Evolutionary conservation across 2,797 vertebrate genomes (phyloP), one percentile per base, ranked within the genome.

Genomic region (Girardinus metallicus): DNA sequence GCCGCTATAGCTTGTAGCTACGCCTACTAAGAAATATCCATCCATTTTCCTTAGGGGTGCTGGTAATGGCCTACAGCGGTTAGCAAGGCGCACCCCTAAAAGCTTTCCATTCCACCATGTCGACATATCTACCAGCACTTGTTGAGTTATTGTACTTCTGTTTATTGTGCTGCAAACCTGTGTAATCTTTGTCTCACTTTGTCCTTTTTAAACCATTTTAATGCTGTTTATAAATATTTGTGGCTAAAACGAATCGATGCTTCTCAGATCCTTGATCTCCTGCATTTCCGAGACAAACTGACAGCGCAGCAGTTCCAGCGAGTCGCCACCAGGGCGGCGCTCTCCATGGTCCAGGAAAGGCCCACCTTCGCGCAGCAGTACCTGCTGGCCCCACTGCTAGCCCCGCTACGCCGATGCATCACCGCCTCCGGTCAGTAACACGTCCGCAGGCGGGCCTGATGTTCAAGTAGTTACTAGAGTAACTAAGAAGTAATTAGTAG

Each of bases 221-320:
- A 36, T 36, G 18, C 9, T 34, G 62, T 11, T 66, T 39, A 21
- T 39, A 66, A 66, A 41, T 43, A 5, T 68, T 9, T 41, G 64
- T 68, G 36, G 10, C 64, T 68, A 23, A 73, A 73, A 73, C n/a
- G 4, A 55, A 31, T 26, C 1, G 13, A 29, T 74, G 7, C 75
- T 81, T 10, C 76, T 73, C 74, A 95, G 98, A 90, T 99, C 60
- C 89, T 99, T n/a, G 96, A 96, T 74, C 95, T 99, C 75, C 93
- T 99, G 72, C 97, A 97, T 92, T 90, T 98, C 80, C 96, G 92
- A 91, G 97, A 98, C 94, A 95, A 96, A 73, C 82, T 93, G 86
- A 93, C 95, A 0, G 96, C 95, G 0, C 95, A 74, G 46, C 97
- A 98, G 89, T 98, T 98, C 85, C 98, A 99, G 92, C 95, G 95